Base-by-base conservation (phyloP, 35 echinoderm and acorn worm species). In the Ophioderma brevispina region DNA sequence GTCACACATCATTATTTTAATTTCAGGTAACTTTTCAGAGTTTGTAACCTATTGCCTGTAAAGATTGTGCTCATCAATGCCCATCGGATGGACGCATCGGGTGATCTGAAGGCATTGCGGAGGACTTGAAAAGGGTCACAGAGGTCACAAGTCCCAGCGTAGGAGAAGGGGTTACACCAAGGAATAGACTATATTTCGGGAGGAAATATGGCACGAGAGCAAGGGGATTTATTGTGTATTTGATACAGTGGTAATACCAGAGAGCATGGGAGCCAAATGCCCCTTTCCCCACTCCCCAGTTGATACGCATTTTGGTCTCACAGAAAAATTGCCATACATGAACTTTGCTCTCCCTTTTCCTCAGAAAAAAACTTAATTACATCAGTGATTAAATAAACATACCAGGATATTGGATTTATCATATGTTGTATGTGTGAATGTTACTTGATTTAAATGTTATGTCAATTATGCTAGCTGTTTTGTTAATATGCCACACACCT, bases 1-100 rank as follows among this genome's bases (percentile, higher is more conserved):
- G 3, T 33, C 8, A 35, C 23, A 79, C 33, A 81, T 56, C 30
- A 15, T 31, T 1, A 87, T 39, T 70, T 46, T 8, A 46, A 46
- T 46, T 35, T 0, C 56, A 98, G 96, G 90, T 43, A 88, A 88
- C 55, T n/a, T n/a, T 59, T 92, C 31, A 41, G 96, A 38, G 96
- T 98, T 18, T 98, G 96, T 41, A n/a, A 98, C 90, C 6, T 98
- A 95, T 59, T 98, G 96, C 40, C n/a, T 92, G 90, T 76, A 98
- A n/a, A 98, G 49, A 92, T 98, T 1, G 87, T 98, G 17, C 52
- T 92, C 10, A 98, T 93, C 80, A 95, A 95, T 55, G 90, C 96
- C 10, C 92, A 94, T 42, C 90, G 93, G 34, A 77, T 36, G 46
- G 87, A 97, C 39, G 32, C 92, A 3, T 77, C 89, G 13, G 94